Conservation (phyloP, 53 echinoderm and acorn worm genomes). For the Echinometra lucunter region DNA sequence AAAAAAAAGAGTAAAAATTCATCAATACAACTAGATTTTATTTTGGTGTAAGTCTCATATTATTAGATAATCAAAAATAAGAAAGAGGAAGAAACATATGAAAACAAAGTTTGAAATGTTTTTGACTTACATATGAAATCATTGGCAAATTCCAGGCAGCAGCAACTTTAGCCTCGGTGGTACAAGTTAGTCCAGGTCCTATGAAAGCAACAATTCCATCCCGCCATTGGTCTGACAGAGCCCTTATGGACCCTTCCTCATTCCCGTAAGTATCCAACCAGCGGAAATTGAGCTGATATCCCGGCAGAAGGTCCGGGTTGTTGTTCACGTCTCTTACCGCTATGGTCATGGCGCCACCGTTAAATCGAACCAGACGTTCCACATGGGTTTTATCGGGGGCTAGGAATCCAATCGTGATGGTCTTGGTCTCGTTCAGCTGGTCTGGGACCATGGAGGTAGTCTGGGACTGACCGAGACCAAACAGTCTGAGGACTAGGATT, state of each 20-base stretch:
- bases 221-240: conserved; percentile 82
- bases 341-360: conserved; percentile 75
- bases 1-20: too few species aligned
- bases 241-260: conserved; percentile 76
- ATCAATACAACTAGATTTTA: too few species aligned
- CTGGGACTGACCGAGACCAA: neutral
- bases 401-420: conserved; percentile 67
- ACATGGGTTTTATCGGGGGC: neutral
- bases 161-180: conserved; percentile 84
- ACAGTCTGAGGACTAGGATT: neutral
- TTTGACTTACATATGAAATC: conserved; percentile 93
- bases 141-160: conserved; percentile 95
- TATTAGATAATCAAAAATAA: neutral
- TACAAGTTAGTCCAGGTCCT: conserved; percentile 88
- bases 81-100: neutral
- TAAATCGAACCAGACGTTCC: neutral
- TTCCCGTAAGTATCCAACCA: conserved; percentile 73
- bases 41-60: too few species aligned
- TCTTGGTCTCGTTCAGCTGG: neutral
- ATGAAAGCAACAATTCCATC: conserved; percentile 86
- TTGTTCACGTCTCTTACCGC: conserved; percentile 82
- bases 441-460: neutral
- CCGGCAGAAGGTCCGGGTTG: conserved; percentile 75
- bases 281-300: conserved; percentile 72
- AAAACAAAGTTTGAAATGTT: neutral